phyloP scores from a whole-genome alignment of 92 coral and sea anemone species.

The Phenganax subtilis region DNA sequence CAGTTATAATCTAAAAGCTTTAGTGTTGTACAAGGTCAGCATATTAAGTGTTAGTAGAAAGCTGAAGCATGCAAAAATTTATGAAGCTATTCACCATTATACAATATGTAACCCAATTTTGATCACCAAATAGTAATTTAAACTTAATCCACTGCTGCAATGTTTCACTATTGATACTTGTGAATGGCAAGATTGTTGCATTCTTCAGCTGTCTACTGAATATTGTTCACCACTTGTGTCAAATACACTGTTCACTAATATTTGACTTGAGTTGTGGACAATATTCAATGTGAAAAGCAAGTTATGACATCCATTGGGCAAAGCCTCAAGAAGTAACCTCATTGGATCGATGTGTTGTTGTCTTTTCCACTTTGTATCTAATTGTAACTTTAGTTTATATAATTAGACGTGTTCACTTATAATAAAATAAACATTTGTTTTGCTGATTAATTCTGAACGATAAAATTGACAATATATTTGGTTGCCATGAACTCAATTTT shows the following conservation, averaged over 20 bases:
- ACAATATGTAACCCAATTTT: no score
- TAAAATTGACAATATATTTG: no score
- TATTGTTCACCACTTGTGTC: not conserved
- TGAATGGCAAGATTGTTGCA: not conserved
- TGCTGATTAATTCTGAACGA: no score
- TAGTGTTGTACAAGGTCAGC: constrained; percentile 17
- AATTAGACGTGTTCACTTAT: not conserved
- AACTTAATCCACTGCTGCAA: no score
- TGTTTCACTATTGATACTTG: not conserved
- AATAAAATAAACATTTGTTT: not conserved
- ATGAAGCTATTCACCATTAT: not conserved
- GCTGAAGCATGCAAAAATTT: not conserved
- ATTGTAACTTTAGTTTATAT: not conserved
- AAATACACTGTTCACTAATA: not conserved
- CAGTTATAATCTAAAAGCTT: not conserved
- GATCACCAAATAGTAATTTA: no score
- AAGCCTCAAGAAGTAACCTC: constrained; percentile 69
- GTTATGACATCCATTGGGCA: constrained; percentile 82
- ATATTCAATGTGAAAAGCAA: constrained; percentile 6
- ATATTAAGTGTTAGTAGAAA: not conserved
- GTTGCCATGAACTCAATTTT: not conserved
- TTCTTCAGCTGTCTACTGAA: not conserved
- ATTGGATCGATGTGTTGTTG: constrained; percentile 40
- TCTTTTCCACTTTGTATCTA: not conserved
- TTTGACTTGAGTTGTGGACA: not conserved